phyloP scores from a whole-genome alignment of 2,888 invertebrate species.

The Campoplex capitator region DNA sequence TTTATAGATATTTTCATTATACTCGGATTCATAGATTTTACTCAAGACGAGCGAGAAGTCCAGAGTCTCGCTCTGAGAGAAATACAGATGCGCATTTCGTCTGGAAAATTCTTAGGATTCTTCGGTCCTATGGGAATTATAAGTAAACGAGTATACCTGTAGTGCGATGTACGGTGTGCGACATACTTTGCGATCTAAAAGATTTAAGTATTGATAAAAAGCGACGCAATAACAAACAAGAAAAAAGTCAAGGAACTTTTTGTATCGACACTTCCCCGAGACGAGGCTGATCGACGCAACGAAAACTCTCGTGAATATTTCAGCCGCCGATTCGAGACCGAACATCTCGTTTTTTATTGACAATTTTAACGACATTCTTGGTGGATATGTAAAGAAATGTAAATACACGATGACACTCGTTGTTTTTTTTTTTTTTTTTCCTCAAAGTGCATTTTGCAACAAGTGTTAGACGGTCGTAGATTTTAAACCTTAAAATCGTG shows the following conservation, averaged over 20 bases:
- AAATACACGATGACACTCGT: neutral
- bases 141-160: neutral
- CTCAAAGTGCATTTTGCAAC: neutral
- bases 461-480: neutral
- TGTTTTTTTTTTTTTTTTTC: too few species aligned
- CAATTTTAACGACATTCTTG: neutral
- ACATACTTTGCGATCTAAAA: neutral
- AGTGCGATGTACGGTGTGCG: neutral
- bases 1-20: constrained; percentile 48
- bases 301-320: neutral
- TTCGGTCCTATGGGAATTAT: neutral
- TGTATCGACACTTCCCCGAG: neutral
- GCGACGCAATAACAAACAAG: neutral
- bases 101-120: neutral
- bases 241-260: neutral
- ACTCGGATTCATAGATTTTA: constrained; percentile 14
- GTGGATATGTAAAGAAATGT: neutral
- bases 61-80: neutral
- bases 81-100: neutral
- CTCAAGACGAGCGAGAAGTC: neutral
- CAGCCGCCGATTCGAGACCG: neutral
- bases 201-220: neutral
- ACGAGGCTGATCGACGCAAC: neutral
- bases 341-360: neutral
- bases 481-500: constrained; percentile 18